Evolutionary conservation across 2,888 invertebrate genomes (phyloP).

Genomic region (Phengaris arion): DNA sequence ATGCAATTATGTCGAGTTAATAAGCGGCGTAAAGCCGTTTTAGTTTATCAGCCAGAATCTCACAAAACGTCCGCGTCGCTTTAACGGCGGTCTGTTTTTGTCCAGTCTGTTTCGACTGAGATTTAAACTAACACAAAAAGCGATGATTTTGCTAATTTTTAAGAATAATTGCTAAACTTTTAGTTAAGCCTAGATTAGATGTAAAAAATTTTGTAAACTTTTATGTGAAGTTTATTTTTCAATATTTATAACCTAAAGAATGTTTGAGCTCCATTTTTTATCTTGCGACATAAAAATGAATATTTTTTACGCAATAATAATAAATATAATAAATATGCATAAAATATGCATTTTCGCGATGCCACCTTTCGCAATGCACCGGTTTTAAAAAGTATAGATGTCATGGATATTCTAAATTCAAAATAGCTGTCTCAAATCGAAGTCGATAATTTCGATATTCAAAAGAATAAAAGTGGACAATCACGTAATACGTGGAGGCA

Average conservation of each 20-base stretch:
- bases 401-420: constrained; percentile 18
- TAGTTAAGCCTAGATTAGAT: neutral
- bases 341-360: constrained; percentile 4
- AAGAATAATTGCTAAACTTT: neutral
- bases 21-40: constrained; percentile 57
- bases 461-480: constrained; percentile 49
- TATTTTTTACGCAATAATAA: too few relatives aligned
- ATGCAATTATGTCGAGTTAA: constrained; percentile 23
- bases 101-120: neutral
- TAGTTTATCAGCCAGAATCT: constrained; percentile 68
- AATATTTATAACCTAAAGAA: too few relatives aligned
- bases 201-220: neutral
- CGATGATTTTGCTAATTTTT: constrained; percentile 9
- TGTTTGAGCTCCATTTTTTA: too few relatives aligned
- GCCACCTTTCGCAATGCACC: neutral
- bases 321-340: too few relatives aligned
- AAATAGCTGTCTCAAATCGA: constrained; percentile 9
- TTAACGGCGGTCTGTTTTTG: constrained; percentile 55
- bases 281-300: neutral
- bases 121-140: neutral
- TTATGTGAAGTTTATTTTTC: neutral
- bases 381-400: constrained; percentile 8
- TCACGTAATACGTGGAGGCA: constrained; percentile 59
- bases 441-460: constrained; percentile 29
- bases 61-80: constrained; percentile 49